Evolutionary conservation across 2,113 vertebrate genomes (phyloP).

Genomic region (Ia io): DNA sequence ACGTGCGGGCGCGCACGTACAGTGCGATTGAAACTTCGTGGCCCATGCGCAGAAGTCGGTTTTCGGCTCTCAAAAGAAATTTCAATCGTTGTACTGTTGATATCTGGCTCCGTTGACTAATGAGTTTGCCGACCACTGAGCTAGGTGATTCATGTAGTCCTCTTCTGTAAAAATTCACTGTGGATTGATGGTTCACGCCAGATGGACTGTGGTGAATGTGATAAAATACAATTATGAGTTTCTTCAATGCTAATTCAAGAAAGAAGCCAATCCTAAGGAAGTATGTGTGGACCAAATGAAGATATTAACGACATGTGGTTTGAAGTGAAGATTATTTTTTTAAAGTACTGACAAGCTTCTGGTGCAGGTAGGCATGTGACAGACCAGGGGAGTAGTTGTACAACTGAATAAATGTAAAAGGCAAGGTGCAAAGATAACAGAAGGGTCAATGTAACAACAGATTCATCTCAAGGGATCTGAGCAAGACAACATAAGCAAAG

Average conservation of each 20-base stretch:
- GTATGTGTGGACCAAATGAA: neutral
- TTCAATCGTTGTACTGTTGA: too few species aligned
- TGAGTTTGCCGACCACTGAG: too few species aligned
- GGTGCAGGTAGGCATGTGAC: neutral
- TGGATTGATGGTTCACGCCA: slow-evolving; percentile 30
- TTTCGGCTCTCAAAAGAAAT: too few species aligned
- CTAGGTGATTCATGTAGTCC: neutral
- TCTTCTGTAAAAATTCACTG: slow-evolving; percentile 21
- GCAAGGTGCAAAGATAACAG: neutral
- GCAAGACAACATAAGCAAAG: neutral
- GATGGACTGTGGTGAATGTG: neutral
- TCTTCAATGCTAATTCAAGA: slow-evolving; percentile 47
- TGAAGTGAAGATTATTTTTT: neutral
- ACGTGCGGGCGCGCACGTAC: too few species aligned
- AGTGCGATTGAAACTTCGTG: too few species aligned
- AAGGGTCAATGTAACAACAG: neutral
- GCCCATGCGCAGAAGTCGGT: too few species aligned
- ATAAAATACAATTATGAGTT: slow-evolving; percentile 50
- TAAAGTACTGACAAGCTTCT: slow-evolving; percentile 9
- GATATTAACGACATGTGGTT: neutral
- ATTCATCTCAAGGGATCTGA: neutral
- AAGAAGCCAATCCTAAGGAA: slow-evolving; percentile 27
- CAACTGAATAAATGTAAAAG: neutral
- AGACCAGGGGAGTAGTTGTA: neutral
- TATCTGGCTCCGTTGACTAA: too few species aligned